A percentile compares a stretch with the other conserved stretches of the same genome.
Evolutionary conservation across 2,888 invertebrate species (phyloP).

Genomic region (Pristionchus maxplancki): DNA sequence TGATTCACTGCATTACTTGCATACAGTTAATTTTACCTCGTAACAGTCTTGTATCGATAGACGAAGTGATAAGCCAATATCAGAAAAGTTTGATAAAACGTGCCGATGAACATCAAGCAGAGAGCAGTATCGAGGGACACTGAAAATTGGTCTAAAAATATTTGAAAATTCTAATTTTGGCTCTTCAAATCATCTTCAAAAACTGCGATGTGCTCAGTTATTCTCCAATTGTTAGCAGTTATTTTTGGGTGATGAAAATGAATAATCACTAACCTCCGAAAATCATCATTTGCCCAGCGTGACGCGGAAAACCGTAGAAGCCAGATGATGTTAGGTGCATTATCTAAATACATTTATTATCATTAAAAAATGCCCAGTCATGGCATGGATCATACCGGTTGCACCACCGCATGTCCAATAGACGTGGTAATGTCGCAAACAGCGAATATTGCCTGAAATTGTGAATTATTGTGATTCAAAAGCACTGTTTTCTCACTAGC

Average conservation of each 20-base stretch:
- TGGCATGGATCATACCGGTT: not conserved
- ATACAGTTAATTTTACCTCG: not conserved
- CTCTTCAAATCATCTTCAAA: too few species aligned
- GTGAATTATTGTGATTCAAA: not conserved
- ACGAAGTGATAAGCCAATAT: constrained; percentile 3
- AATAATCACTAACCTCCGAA: not conserved
- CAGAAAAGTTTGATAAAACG: not conserved
- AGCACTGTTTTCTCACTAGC: not conserved
- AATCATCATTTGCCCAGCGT: not conserved
- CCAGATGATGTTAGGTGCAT: not conserved
- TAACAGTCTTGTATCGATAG: constrained; percentile 11
- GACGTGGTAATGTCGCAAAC: not conserved
- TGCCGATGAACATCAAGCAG: constrained; percentile 17
- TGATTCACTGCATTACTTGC: not conserved
- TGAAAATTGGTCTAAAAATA: not conserved
- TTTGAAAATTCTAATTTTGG: not conserved
- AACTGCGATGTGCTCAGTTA: too few species aligned
- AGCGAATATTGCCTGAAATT: not conserved
- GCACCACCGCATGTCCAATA: not conserved
- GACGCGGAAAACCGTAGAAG: constrained; percentile 18
- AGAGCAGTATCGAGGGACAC: not conserved
- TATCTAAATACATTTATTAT: not conserved
- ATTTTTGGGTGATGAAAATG: not conserved
- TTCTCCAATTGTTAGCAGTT: not conserved
- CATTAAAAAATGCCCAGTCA: too few species aligned